Evolutionary conservation across 2,888 invertebrate species (phyloP), one percentile per base, ranked within the genome.

Genomic region (Aphodius sticticus): DNA sequence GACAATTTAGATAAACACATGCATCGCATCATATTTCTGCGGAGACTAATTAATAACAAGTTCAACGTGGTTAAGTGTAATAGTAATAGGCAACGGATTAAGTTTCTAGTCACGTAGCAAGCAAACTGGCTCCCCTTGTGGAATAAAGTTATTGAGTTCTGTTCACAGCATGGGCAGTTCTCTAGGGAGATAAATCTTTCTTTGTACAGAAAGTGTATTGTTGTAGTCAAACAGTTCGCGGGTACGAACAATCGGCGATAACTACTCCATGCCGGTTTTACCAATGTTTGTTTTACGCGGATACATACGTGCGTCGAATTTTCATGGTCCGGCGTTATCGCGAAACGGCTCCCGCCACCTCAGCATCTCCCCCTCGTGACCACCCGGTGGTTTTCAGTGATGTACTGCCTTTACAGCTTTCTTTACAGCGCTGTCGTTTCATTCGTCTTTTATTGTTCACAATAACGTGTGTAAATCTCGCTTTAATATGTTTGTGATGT

Each of bases 141-240:
- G 53, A 53, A 53, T 53, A 53, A 53, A 53, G 53, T 53, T 53
- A 53, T 53, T 53, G 53, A 53, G 53, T 53, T 53, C 53, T 53
- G 53, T 53, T 7, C 53, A 9, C 53, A 53, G 12, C 53, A 53
- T 7, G 7, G 53, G 53, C 12, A 53, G 53, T 53, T 53, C 53
- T 53, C 53, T 53, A 9, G 53, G 53, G 53, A 53, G 53, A 53
- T 53, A 53, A 53, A 53, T 53, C 53, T 53, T 53, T 53, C 53
- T 53, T 53, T 53, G 53, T 53, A 53, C 53, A 53, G 53, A 53
- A 53, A 53, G 53, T 53, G 53, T 53, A 53, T 53, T 53, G 53
- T 53, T 53, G 53, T 53, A 53, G 53, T 53, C 53, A 53, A 53
- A 53, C 53, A 53, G 53, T 53, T 53, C 53, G 53, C 53, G 53